phyloP scores from a whole-genome alignment of 2,113 vertebrate species.

The Hucho hucho region DNA sequence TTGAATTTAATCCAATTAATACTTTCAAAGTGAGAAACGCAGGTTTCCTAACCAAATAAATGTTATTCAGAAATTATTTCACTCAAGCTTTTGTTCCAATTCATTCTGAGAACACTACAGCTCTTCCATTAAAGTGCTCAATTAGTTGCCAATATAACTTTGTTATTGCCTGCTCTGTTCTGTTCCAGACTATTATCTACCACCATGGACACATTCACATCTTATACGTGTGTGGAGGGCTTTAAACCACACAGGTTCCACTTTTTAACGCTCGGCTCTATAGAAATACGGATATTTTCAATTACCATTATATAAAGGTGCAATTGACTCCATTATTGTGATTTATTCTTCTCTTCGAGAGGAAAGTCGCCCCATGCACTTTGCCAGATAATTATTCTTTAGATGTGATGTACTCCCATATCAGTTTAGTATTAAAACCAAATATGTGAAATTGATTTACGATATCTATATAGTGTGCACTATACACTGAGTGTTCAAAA shows the following conservation, averaged over 20 bases:
- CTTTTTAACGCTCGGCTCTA: conserved; percentile 34
- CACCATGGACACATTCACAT: conserved; percentile 30
- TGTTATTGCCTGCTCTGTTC: conserved; percentile 6
- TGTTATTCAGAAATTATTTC: conserved; percentile 10
- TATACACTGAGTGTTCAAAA: no score
- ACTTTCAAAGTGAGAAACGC: conserved; percentile 5
- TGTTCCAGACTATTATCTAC: conserved; percentile 15
- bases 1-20: background rate
- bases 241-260: conserved; percentile 46
- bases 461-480: background rate
- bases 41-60: conserved; percentile 5
- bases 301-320: conserved; percentile 42
- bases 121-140: conserved; percentile 26
- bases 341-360: conserved; percentile 30
- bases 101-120: conserved; percentile 13
- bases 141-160: conserved; percentile 21
- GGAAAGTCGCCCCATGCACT: background rate
- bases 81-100: conserved; percentile 28
- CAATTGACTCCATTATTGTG: conserved; percentile 51
- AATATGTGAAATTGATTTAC: conserved; percentile 29
- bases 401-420: conserved; percentile 39
- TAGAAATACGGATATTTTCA: conserved; percentile 47
- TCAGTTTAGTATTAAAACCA: conserved; percentile 18
- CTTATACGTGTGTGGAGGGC: conserved; percentile 29
- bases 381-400: conserved; percentile 53